Evolutionary conservation across 2,797 vertebrate species (phyloP).

Genomic region (Tinamus major): DNA sequence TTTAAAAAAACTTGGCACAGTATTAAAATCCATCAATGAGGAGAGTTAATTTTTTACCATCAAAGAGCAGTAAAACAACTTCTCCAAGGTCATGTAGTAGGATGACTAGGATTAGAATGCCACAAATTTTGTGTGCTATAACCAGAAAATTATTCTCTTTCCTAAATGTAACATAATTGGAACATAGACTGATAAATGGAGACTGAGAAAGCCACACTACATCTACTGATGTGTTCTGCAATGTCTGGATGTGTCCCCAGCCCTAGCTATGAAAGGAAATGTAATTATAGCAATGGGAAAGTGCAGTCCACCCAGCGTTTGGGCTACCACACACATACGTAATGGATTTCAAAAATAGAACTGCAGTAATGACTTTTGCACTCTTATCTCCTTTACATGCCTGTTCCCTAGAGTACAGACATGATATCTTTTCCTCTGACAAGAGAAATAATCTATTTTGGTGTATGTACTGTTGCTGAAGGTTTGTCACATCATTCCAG

Average conservation of each 20-base stretch:
- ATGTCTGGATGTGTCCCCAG: constrained; percentile 60
- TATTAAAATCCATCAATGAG: constrained; percentile 53
- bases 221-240: constrained; percentile 71
- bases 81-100: constrained; percentile 50
- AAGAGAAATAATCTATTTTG: constrained; percentile 1
- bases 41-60: constrained; percentile 57
- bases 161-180: constrained; percentile 70
- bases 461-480: not conserved
- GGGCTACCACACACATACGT: constrained; percentile 66
- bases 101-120: constrained; percentile 71
- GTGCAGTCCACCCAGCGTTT: constrained; percentile 68
- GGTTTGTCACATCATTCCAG: accelerated
- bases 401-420: not conserved
- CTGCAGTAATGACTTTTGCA: constrained; percentile 2
- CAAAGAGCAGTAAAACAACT: constrained; percentile 66
- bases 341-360: constrained; percentile 49
- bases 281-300: constrained; percentile 72
- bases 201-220: constrained; percentile 65
- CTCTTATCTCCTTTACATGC: constrained; percentile 46
- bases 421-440: not conserved
- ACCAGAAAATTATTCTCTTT: constrained; percentile 70
- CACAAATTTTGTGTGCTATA: constrained; percentile 68
- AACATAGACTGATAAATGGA: constrained; percentile 70
- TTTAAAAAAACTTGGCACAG: constrained; percentile 39
- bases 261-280: constrained; percentile 72